These are phyloP conservation scores for Neodontobutis hainanensis DNA, from an alignment of 2,113 vertebrate genomes.

Conservation along the genomic window DNA sequence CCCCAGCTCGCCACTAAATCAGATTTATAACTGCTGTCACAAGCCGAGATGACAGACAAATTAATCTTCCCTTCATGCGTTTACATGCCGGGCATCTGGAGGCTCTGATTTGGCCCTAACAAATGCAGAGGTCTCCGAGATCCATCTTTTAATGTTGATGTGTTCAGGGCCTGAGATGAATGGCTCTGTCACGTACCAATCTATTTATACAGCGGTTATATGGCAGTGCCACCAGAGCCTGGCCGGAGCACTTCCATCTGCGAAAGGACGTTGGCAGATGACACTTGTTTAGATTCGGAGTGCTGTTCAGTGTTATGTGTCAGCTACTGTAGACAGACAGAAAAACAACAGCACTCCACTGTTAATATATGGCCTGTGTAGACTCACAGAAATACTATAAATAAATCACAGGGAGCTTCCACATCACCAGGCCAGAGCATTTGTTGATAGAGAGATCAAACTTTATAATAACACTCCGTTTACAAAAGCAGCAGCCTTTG, in stretches of 20 bases:
- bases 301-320: slow-evolving; percentile 43
- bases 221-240: slow-evolving; percentile 82
- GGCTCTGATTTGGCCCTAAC: slow-evolving; percentile 87
- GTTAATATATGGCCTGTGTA: neutral
- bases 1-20: slow-evolving; percentile 83
- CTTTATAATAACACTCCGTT: too few relatives aligned
- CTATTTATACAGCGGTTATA: slow-evolving; percentile 86
- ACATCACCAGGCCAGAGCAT: too few relatives aligned
- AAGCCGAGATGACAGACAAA: slow-evolving; percentile 87
- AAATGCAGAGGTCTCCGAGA: slow-evolving; percentile 83
- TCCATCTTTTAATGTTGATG: slow-evolving; percentile 88
- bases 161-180: slow-evolving; percentile 87
- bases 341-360: too few relatives aligned
- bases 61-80: slow-evolving; percentile 89
- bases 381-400: neutral
- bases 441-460: too few relatives aligned
- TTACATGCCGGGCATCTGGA: slow-evolving; percentile 87
- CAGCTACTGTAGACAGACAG: slow-evolving; percentile 12
- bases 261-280: slow-evolving; percentile 73
- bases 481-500: too few relatives aligned
- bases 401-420: neutral
- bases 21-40: slow-evolving; percentile 92
- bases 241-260: slow-evolving; percentile 75
- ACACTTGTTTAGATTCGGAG: slow-evolving; percentile 52
- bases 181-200: slow-evolving; percentile 86